A percentile compares a stretch with the other conserved stretches of the same genome.
phyloP scores from a whole-genome alignment of 2,888 invertebrate species.

The Papilio elwesi region DNA sequence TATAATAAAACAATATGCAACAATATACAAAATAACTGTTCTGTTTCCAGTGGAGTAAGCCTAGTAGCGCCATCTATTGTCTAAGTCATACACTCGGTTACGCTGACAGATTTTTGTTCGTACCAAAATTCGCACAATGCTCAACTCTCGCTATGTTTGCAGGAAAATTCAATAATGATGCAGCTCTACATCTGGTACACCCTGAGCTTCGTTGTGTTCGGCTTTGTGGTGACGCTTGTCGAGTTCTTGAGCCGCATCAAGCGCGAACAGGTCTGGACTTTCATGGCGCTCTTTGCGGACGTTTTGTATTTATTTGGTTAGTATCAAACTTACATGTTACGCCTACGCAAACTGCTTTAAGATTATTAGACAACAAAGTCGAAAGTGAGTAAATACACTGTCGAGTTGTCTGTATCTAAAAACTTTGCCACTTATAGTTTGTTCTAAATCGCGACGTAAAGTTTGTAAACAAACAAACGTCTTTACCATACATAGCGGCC shows the following conservation, averaged over 20 bases:
- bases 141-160: constrained; percentile 29
- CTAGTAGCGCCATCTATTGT: constrained; percentile 8
- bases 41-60: neutral
- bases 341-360: no score
- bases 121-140: neutral
- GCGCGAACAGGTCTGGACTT: constrained; percentile 49
- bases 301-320: constrained; percentile 66
- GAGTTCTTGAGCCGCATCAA: constrained; percentile 58
- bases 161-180: constrained; percentile 63
- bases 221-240: constrained; percentile 58
- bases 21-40: no score
- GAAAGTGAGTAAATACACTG: no score
- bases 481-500: no score
- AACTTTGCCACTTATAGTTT: no score
- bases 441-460: no score
- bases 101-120: neutral
- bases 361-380: no score
- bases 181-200: constrained; percentile 69
- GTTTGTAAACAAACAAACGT: no score
- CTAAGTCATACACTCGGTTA: neutral
- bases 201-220: constrained; percentile 64
- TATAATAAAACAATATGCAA: no score
- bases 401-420: no score
- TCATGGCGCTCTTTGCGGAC: constrained; percentile 60
- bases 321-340: neutral